phyloP scores from a whole-genome alignment of 2,797 vertebrate species.

The Tokudaia muenninki region DNA sequence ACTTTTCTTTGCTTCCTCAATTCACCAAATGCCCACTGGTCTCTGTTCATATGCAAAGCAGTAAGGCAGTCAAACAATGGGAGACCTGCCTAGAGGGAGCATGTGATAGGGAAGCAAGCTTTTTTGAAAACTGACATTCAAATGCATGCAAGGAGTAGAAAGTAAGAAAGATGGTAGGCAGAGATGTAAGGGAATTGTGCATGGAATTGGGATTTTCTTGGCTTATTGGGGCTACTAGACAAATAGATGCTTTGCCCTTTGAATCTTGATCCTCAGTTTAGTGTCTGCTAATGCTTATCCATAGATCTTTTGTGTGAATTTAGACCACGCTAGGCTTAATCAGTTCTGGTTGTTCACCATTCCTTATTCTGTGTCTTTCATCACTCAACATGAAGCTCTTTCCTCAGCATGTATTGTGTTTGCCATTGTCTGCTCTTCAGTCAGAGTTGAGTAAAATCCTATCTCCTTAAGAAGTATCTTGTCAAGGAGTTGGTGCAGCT shows the following conservation, averaged over 20 bases:
- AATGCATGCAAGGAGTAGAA: background rate
- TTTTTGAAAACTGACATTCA: rapidly evolving
- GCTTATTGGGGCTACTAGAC: background rate
- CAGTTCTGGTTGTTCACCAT: background rate
- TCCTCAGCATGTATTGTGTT: background rate
- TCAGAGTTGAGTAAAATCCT: background rate
- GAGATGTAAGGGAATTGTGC: background rate
- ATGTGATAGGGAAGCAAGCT: background rate
- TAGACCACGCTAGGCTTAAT: background rate
- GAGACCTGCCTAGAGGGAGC: background rate
- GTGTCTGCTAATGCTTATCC: background rate
- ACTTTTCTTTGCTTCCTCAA: background rate
- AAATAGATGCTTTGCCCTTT: background rate
- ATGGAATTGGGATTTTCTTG: background rate
- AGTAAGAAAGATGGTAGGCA: background rate
- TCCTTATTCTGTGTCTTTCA: background rate
- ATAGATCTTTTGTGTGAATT: background rate
- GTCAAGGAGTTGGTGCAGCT: background rate
- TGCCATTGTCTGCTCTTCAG: background rate
- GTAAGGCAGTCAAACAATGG: background rate
- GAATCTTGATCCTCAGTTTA: background rate
- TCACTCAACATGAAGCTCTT: background rate
- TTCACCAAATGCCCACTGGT: background rate
- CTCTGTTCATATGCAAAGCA: background rate
- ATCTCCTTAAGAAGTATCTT: background rate